Conservation (phyloP, 2,113 vertebrate genomes). For the Riparia riparia region DNA sequence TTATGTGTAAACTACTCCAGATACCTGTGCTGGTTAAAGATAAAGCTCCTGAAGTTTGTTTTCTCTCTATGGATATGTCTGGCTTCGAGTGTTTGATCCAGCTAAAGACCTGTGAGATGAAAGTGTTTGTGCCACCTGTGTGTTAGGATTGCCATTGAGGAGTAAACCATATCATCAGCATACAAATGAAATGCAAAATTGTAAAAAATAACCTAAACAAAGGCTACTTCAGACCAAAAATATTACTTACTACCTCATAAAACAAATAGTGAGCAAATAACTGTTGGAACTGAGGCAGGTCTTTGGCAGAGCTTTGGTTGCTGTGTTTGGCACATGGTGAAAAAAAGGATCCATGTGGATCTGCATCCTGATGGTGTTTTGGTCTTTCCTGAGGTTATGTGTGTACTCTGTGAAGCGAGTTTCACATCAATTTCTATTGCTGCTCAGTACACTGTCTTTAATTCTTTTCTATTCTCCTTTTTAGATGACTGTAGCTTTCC, state of each 20-base stretch:
- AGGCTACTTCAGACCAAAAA: neutral
- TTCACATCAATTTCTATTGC: neutral
- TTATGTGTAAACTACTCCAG: slow-evolving; percentile 1
- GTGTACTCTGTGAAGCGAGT: neutral
- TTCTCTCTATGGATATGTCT: neutral
- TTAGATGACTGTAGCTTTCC: neutral
- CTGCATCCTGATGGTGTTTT: neutral
- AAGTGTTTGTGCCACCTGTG: neutral
- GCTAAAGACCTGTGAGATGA: neutral
- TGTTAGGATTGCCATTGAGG: neutral
- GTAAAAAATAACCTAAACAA: neutral
- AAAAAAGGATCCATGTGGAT: neutral
- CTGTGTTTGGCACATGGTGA: neutral
- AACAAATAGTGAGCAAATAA: neutral
- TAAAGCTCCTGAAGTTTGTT: slow-evolving; percentile 18
- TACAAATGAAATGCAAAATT: neutral
- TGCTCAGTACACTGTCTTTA: neutral
- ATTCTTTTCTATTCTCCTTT: neutral
- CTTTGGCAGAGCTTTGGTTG: neutral
- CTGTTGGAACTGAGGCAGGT: neutral
- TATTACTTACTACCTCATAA: neutral
- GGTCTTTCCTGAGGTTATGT: neutral
- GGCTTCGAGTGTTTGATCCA: slow-evolving; percentile 9
- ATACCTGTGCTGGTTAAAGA: neutral
- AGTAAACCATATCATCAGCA: neutral